A percentile compares a stretch with the other conserved stretches of the same genome.
Evolutionary conservation across 2,113 vertebrate genomes (phyloP).

Genomic region (Baryphthengus martii): DNA sequence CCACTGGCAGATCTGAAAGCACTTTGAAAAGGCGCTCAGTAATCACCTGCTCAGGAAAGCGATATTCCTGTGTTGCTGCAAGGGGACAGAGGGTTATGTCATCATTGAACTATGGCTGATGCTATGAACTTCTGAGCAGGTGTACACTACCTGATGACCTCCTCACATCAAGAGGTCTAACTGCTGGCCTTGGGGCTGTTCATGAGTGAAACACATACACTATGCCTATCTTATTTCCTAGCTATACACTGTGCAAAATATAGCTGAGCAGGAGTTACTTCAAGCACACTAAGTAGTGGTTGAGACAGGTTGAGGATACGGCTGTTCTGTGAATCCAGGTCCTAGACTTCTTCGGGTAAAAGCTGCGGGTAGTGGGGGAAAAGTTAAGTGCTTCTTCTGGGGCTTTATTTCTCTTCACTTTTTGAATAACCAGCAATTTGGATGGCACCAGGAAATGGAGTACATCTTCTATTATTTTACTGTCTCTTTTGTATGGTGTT

Average conservation of each 20-base stretch:
- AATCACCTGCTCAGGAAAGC: background rate
- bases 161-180: background rate
- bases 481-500: background rate
- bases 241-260: too few relatives aligned
- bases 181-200: background rate
- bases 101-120: background rate
- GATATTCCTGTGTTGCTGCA: background rate
- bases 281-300: fast-evolving
- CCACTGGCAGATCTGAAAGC: background rate
- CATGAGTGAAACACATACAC: background rate
- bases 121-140: background rate
- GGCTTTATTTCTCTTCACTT: background rate
- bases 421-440: background rate
- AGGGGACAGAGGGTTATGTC: background rate
- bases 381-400: background rate
- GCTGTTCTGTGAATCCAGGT: background rate
- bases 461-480: background rate
- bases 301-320: background rate
- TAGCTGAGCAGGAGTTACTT: background rate
- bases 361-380: background rate
- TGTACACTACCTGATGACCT: background rate
- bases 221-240: background rate
- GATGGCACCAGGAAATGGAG: background rate
- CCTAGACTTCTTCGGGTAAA: background rate
- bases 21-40: background rate